Conservation (phyloP, 2,888 invertebrate species). For the Mesochorus sp. region DNA sequence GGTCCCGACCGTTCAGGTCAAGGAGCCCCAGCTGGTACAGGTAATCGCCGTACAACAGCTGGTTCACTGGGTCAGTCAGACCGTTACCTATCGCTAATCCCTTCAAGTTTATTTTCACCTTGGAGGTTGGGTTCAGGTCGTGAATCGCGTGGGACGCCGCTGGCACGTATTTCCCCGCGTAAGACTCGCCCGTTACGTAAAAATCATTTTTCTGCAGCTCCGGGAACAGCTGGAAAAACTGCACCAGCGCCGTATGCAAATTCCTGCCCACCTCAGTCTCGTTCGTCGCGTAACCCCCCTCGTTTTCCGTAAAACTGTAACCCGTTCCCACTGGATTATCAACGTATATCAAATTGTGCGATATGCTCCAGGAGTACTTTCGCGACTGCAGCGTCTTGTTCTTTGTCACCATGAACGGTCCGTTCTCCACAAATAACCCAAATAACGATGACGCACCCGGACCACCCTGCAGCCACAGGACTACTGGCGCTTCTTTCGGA, state of each 20-base stretch:
- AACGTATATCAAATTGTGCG: conserved; percentile 92
- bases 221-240: conserved; percentile 93
- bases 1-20: conserved; percentile 85
- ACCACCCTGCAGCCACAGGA: conserved; percentile 94
- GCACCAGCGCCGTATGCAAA: conserved; percentile 89
- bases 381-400: conserved; percentile 84
- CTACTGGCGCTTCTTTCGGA: conserved; percentile 86
- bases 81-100: conserved; percentile 92
- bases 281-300: conserved; percentile 90
- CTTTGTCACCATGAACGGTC: conserved; percentile 86
- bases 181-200: conserved; percentile 95
- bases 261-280: conserved; percentile 92
- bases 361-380: conserved; percentile 90
- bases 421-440: conserved; percentile 92
- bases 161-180: conserved; percentile 92
- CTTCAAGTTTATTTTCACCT: conserved; percentile 87
- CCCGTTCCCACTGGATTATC: conserved; percentile 97
- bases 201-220: conserved; percentile 89
- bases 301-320: conserved; percentile 92
- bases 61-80: conserved; percentile 90
- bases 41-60: conserved; percentile 90
- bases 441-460: conserved; percentile 92
- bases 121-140: conserved; percentile 84
- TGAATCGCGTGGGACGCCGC: conserved; percentile 90
- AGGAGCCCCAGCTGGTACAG: conserved; percentile 90